phyloP scores from a whole-genome alignment of 2,113 vertebrate genomes.

The Merops nubicus region DNA sequence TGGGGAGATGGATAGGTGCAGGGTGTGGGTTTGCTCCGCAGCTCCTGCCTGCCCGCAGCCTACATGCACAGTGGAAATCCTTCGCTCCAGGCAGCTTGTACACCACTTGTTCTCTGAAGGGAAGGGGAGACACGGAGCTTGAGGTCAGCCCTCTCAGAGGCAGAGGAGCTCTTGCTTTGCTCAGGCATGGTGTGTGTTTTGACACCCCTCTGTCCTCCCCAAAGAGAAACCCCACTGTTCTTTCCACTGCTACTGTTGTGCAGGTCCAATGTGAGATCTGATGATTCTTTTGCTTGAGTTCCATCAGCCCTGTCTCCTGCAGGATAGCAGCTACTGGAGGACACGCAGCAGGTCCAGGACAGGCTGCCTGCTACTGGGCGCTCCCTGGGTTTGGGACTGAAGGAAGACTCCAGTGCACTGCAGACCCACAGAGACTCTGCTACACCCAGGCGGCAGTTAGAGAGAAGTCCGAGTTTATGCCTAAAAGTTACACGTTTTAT shows the following conservation, averaged over 20 bases:
- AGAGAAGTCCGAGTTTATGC: not conserved
- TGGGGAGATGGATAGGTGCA: not conserved
- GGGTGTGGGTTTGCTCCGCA: not conserved
- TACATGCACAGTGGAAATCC: accelerated
- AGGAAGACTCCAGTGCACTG: not conserved
- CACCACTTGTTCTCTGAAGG: not conserved
- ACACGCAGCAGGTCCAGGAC: not conserved
- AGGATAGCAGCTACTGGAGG: not conserved
- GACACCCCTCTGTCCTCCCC: not conserved
- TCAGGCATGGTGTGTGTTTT: not conserved
- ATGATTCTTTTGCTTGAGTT: not conserved
- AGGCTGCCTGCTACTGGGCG: not conserved
- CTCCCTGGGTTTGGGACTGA: not conserved
- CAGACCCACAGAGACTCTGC: not conserved
- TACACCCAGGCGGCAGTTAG: not conserved
- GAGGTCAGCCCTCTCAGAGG: not conserved
- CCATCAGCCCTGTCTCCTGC: not conserved
- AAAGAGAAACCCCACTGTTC: not conserved
- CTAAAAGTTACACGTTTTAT: not conserved
- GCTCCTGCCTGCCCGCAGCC: not conserved
- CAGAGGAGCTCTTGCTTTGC: not conserved
- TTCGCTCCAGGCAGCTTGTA: not conserved
- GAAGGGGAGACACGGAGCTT: not conserved
- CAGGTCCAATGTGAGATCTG: not conserved
- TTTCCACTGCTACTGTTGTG: not conserved